Conservation (phyloP, 1,140 invertebrate species). For the Sitobion miscanthi region DNA sequence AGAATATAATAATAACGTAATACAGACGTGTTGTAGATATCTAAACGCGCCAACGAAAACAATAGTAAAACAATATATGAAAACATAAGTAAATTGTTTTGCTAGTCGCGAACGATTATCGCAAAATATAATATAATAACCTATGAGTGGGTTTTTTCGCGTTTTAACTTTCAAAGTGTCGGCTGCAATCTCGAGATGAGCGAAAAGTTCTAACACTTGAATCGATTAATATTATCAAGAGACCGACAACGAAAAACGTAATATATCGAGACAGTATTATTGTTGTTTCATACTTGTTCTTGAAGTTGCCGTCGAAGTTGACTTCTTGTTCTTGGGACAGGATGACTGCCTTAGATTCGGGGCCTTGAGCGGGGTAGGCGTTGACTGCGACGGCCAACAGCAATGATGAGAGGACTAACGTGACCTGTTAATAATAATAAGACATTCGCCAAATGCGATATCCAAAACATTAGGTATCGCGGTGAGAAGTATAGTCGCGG, state of each 20-base stretch:
- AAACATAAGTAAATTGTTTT: too few relatives aligned
- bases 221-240: background rate
- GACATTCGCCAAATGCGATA: background rate
- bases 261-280: background rate
- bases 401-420: conserved; percentile 28
- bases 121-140: background rate
- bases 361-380: conserved; percentile 23
- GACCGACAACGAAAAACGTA: background rate
- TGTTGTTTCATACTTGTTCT: conserved; percentile 36
- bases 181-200: background rate
- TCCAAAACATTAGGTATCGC: background rate
- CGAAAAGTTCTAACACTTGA: background rate
- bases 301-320: conserved; percentile 65
- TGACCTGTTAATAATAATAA: background rate
- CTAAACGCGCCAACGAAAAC: background rate
- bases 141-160: background rate
- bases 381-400: background rate
- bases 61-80: too few relatives aligned
- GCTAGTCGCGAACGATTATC: background rate
- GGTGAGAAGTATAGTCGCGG: background rate
- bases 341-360: conserved; percentile 42
- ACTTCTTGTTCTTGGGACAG: conserved; percentile 60
- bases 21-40: background rate
- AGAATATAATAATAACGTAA: too few relatives aligned
- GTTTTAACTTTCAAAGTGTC: background rate